Evolutionary conservation across 2,797 vertebrate species (phyloP).

Genomic region (Danio kyathit): DNA sequence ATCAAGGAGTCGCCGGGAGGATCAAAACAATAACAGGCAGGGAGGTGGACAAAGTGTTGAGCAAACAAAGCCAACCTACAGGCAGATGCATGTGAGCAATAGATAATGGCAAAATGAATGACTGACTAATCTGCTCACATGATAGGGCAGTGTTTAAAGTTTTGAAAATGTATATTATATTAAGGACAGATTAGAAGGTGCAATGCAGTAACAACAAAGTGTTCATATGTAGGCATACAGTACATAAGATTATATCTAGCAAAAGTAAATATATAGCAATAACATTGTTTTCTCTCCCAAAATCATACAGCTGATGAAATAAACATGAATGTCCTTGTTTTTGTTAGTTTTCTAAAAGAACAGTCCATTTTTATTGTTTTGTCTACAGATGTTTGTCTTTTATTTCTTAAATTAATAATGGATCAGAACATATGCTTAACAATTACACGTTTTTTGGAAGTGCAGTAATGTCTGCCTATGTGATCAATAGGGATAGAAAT

Average conservation of each 20-base stretch:
- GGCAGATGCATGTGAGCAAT: constrained; percentile 7
- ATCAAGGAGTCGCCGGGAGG: constrained; percentile 41
- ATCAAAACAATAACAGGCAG: constrained; percentile 59
- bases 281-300: neutral
- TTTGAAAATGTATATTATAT: neutral
- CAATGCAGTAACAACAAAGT: neutral
- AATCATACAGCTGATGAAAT: neutral
- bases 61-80: constrained; percentile 59
- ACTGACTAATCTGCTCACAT: constrained; percentile 9
- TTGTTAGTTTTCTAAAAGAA: neutral
- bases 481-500: neutral
- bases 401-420: neutral
- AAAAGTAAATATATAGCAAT: neutral
- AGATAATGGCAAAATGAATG: constrained; percentile 19
- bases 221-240: neutral
- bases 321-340: no score
- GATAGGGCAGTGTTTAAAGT: neutral
- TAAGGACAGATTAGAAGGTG: neutral
- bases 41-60: constrained; percentile 57
- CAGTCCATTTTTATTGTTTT: neutral
- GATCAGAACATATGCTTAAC: neutral
- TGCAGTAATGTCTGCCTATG: neutral
- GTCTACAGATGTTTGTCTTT: neutral
- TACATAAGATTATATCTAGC: neutral
- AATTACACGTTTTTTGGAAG: neutral